phyloP scores from a whole-genome alignment of 1,140 invertebrate genomes.

The Macrosteles quadrilineatus region DNA sequence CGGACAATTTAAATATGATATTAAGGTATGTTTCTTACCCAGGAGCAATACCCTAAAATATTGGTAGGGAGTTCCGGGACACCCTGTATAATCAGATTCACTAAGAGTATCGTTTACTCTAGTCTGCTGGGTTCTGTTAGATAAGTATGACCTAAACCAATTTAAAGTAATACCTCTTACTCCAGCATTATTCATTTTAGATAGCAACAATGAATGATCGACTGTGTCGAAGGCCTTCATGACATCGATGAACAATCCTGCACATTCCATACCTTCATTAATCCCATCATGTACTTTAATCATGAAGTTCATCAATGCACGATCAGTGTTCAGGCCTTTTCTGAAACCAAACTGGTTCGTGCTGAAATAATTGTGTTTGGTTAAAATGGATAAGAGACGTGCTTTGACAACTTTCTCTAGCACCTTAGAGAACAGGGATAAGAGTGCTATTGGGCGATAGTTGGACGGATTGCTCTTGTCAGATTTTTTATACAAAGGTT shows the following conservation, averaged over 20 bases:
- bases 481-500: background rate
- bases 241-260: background rate
- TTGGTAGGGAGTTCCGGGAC: too few relatives aligned
- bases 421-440: background rate
- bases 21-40: too few relatives aligned
- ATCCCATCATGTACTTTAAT: background rate
- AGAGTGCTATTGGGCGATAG: too few relatives aligned
- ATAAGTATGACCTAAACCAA: background rate
- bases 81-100: background rate
- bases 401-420: background rate
- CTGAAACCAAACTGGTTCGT: background rate
- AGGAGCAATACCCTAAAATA: too few relatives aligned
- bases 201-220: background rate
- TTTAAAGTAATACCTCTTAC: background rate
- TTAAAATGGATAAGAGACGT: background rate
- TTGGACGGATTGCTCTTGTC: too few relatives aligned
- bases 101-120: background rate
- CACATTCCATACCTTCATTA: background rate
- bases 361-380: background rate
- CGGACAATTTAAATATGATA: too few relatives aligned
- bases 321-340: background rate
- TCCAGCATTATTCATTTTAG: conserved; percentile 11
- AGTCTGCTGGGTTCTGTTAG: background rate
- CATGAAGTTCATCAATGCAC: background rate
- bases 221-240: background rate